These are phyloP conservation scores for Psittacula cyanocephala DNA, from an alignment of 2,113 vertebrate species.

Conservation along the genomic window DNA sequence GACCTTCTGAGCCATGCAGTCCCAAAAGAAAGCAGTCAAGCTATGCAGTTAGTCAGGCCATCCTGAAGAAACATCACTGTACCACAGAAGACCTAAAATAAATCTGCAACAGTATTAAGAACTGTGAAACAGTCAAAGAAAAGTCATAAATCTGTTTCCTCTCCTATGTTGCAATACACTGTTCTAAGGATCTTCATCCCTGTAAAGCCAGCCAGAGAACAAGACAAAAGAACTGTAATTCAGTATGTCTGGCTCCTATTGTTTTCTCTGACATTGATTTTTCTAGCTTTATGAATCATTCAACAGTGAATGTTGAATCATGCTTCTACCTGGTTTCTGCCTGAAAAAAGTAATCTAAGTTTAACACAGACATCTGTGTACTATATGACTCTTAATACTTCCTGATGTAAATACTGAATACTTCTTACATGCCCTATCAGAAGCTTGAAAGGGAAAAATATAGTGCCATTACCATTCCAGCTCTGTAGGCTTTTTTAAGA, in stretches of 20 bases:
- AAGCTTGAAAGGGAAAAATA: neutral
- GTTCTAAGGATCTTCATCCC: neutral
- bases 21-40: neutral
- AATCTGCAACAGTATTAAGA: neutral
- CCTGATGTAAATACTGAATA: neutral
- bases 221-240: neutral
- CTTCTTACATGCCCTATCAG: neutral
- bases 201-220: neutral
- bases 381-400: neutral
- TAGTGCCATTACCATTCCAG: neutral
- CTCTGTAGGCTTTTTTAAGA: neutral
- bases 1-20: slow-evolving; percentile 34
- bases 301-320: neutral
- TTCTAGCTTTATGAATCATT: slow-evolving; percentile 1
- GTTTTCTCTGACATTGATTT: neutral
- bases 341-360: neutral
- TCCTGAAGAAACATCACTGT: neutral
- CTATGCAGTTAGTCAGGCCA: neutral
- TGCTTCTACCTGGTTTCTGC: neutral
- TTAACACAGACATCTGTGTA: neutral
- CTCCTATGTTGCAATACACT: neutral
- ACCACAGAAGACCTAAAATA: neutral
- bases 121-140: neutral
- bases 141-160: neutral
- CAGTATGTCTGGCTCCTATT: neutral